Evolutionary conservation across 1,140 invertebrate genomes (phyloP), one percentile per base, ranked within the genome.

Genomic region (Lucilia cuprina): DNA sequence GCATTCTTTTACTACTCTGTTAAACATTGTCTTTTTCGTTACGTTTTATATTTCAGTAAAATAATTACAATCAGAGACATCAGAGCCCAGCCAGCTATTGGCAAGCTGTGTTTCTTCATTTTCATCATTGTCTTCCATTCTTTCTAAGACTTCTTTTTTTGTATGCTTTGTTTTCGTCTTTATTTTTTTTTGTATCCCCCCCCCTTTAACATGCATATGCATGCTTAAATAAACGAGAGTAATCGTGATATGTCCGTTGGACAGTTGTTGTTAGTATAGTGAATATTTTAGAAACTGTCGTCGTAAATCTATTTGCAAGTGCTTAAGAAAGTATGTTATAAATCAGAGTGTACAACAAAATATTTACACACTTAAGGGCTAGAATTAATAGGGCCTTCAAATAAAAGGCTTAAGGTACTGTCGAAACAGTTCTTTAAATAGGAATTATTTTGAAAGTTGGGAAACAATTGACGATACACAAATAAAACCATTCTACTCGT

Each of bases 231-330:
- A 78, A 83, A 83, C 70, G 70, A 77, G 47, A 75, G 83, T 50
- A 49, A 50, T 74, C 14, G 65, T 70, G 65, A 74, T 25, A 74
- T 30, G 70, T 70, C 82, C 41, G 65, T 34, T 60, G 49, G 21
- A 47, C 83, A 74, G 75, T 83, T 83, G 83, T 83, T 49, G 74
- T 74, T 83, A 49, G 74, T 75, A 21, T 70, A 25, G 65, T 70
- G 65, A 70, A 70, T 70, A 70, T 70, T 70, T 70, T 70, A 70
- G 34, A 74, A 84, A 84, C 83, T 84, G 83, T 84, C 83, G 60
- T 50, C 83, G 83, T 84, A 80, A 84, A 84, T 84, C 83, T 84
- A 80, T 47, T 50, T 74, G 49, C 83, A 75, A 84, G 74, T 84
- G 83, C 83, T 84, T 74, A 41, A 78, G 75, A 84, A 84, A 84